Percentiles rank a stretch among this genome's conserved stretches.
Conservation (phyloP, 2,113 vertebrate species). For the Oreochromis tanganicae region DNA sequence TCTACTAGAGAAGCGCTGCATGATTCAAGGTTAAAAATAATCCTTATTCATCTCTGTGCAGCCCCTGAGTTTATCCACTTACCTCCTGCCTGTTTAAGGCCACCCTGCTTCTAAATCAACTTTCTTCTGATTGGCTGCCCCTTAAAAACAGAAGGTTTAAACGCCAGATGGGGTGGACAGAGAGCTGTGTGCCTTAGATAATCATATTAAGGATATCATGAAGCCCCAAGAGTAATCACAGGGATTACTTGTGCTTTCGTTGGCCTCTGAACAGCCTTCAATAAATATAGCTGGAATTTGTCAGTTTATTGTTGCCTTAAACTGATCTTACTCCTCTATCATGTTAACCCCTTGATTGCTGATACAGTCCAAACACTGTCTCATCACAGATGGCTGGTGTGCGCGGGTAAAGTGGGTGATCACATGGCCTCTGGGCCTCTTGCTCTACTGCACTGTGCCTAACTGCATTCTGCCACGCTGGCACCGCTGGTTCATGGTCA, state of each 20-base stretch:
- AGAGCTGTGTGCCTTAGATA: neutral
- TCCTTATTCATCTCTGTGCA: fast-evolving
- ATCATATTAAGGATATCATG: neutral
- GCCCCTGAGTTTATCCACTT: neutral
- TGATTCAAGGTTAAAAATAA: neutral
- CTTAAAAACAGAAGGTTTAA: neutral
- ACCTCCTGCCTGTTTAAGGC: neutral
- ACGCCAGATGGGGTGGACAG: fast-evolving
- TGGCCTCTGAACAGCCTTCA: neutral
- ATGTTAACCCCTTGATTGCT: neutral
- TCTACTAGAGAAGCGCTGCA: neutral
- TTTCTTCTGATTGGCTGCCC: neutral
- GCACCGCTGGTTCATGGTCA: slow-evolving; percentile 80
- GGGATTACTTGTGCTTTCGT: neutral
- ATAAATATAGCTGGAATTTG: neutral
- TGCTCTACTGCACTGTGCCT: slow-evolving; percentile 77
- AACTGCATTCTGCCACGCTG: slow-evolving; percentile 75
- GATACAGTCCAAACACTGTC: neutral
- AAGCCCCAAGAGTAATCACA: neutral
- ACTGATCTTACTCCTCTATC: neutral
- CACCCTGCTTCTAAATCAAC: neutral
- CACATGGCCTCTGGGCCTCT: slow-evolving; percentile 73
- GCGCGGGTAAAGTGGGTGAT: slow-evolving; percentile 72
- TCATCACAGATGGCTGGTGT: slow-evolving; percentile 51
- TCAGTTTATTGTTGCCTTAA: neutral